These are phyloP conservation scores for Plectrocnemia conspersa DNA, from an alignment of 1,140 invertebrate species.

Conservation along the genomic window DNA sequence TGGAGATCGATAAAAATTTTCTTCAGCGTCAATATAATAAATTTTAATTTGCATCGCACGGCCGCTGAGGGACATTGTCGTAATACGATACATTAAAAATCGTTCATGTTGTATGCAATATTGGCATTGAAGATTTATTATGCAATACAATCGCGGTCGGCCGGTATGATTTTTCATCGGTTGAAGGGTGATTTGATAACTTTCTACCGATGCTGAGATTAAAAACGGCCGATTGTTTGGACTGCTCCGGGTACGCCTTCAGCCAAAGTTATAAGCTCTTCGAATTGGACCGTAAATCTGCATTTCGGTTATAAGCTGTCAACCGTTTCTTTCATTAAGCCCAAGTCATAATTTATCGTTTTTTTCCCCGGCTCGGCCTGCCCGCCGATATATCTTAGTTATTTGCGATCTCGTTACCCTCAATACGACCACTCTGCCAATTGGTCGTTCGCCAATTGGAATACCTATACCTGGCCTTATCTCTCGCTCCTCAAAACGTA, in stretches of 20 bases:
- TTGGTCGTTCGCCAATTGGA: not conserved
- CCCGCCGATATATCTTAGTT: conserved; percentile 28
- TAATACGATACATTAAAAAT: too few species aligned
- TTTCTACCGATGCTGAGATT: not conserved
- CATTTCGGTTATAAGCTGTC: conserved; percentile 34
- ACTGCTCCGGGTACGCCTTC: conserved; percentile 13
- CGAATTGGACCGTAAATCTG: conserved; percentile 32
- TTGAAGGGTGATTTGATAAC: conserved; percentile 1
- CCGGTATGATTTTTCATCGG: conserved; percentile 7
- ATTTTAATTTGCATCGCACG: too few species aligned
- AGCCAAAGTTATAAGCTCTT: conserved; percentile 23
- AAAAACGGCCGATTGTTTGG: conserved; percentile 22
- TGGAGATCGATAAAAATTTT: too few species aligned
- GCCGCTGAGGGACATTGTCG: too few species aligned
- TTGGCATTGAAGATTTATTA: conserved; percentile 11
- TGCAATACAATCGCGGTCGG: conserved; percentile 12
- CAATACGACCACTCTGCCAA: conserved; percentile 6
- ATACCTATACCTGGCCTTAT: too few species aligned
- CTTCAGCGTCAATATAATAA: not conserved
- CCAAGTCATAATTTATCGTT: conserved; percentile 32
- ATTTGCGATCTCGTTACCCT: conserved; percentile 29
- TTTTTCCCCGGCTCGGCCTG: conserved; percentile 23
- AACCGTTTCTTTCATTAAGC: conserved; percentile 34
- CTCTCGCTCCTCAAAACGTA: too few species aligned
- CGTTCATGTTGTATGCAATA: not conserved